A percentile compares a stretch with the other conserved stretches of the same genome.
These are phyloP conservation scores for Aphidius ervi DNA, from an alignment of 1,140 invertebrate genomes.

Conservation along the genomic window DNA sequence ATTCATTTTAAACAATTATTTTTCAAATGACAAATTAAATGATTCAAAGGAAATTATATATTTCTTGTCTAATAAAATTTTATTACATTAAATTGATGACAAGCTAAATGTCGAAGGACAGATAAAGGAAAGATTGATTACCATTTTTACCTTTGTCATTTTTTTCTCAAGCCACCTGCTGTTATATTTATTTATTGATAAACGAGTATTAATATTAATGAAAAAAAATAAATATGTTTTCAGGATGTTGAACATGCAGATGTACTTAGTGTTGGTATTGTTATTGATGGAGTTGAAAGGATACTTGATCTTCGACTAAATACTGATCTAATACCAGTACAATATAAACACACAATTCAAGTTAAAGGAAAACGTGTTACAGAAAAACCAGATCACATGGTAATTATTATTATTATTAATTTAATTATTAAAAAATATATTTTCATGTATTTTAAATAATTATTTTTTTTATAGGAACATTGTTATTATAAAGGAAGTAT, in stretches of 20 bases:
- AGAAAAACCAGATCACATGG: constrained; percentile 59
- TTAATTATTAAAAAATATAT: neutral
- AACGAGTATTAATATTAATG: too few relatives aligned
- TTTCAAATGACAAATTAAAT: too few relatives aligned
- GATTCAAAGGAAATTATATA: too few relatives aligned
- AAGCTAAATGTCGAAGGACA: too few relatives aligned
- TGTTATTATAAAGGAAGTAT: constrained; percentile 83
- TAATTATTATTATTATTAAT: constrained; percentile 42
- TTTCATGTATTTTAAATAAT: neutral
- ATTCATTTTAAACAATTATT: too few relatives aligned
- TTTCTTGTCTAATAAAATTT: too few relatives aligned
- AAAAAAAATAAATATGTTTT: constrained; percentile 32
- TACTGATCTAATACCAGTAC: constrained; percentile 68
- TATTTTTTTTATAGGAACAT: constrained; percentile 60
- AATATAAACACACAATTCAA: constrained; percentile 72
- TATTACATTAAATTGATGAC: too few relatives aligned
- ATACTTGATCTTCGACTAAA: constrained; percentile 74
- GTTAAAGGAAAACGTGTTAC: constrained; percentile 62
- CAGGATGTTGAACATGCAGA: constrained; percentile 67
- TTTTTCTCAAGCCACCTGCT: too few relatives aligned
- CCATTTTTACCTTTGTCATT: too few relatives aligned
- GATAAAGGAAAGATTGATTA: too few relatives aligned
- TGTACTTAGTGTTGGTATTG: constrained; percentile 65
- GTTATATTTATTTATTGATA: too few relatives aligned
- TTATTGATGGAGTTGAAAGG: constrained; percentile 62